Percentiles rank a stretch among this genome's conserved stretches.
phyloP scores from a whole-genome alignment of 1,140 invertebrate species.

The Muscidifurax raptorellus region DNA sequence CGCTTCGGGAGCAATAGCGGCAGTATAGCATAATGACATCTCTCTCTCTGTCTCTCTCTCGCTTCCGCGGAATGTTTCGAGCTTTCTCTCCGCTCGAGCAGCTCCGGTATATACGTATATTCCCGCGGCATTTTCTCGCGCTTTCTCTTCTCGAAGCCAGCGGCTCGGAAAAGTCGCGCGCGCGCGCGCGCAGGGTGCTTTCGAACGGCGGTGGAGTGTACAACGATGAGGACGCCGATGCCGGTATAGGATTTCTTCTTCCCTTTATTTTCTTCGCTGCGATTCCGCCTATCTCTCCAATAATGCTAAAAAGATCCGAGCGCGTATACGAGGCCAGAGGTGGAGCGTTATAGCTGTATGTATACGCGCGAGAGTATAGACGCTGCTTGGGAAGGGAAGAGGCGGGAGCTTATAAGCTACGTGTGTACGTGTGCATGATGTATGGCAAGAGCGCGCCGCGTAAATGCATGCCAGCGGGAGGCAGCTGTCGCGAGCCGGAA shows the following conservation, averaged over 20 bases:
- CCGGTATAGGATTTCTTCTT: not conserved
- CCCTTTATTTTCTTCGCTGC: not conserved
- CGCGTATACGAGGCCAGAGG: not conserved
- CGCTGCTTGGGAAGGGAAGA: not conserved
- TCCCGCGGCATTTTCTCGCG: too few species aligned
- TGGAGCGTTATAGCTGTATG: not conserved
- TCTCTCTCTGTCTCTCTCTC: too few species aligned
- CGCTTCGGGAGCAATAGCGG: too few species aligned
- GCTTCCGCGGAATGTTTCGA: not conserved
- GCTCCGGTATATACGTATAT: not conserved
- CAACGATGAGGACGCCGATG: too few species aligned
- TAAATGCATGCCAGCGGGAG: not conserved
- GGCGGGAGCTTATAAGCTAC: not conserved
- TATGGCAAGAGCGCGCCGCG: not conserved
- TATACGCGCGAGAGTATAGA: not conserved
- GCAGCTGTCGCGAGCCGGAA: conserved; percentile 8
- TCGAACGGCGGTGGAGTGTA: not conserved
- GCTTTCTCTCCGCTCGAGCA: not conserved
- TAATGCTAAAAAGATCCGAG: conserved; percentile 36
- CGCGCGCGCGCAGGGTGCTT: too few species aligned
- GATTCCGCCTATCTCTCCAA: conserved; percentile 19
- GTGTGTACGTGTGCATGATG: not conserved
- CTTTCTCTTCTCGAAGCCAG: too few species aligned
- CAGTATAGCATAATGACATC: not conserved
- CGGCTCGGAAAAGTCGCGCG: not conserved